These are phyloP conservation scores for Danio albolineatus DNA, from an alignment of 2,797 vertebrate genomes.

Conservation along the genomic window DNA sequence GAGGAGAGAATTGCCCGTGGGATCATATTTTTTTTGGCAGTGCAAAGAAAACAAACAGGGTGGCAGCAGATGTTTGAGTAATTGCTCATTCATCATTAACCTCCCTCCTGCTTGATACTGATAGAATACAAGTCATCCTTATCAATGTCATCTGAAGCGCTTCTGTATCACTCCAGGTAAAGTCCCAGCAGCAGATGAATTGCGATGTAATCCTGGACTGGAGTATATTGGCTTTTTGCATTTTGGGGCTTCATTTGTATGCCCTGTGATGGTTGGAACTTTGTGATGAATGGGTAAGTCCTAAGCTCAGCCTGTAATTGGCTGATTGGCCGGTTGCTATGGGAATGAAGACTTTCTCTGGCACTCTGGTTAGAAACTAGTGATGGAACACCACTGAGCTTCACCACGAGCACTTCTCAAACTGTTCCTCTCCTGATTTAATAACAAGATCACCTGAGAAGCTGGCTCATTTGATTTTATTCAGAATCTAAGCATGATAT, in stretches of 20 bases:
- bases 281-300: conserved; percentile 43
- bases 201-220: background rate
- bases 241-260: conserved; percentile 27
- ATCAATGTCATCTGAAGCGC: conserved; percentile 13
- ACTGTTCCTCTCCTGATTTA: background rate
- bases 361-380: conserved; percentile 13
- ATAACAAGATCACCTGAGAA: conserved; percentile 21
- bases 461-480: background rate
- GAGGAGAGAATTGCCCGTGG: conserved; percentile 41
- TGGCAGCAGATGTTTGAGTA: conserved; percentile 66
- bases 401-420: background rate
- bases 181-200: conserved; percentile 7
- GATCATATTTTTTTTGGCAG: conserved; percentile 52
- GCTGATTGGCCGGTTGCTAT: conserved; percentile 36
- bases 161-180: conserved; percentile 19
- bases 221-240: conserved; percentile 2
- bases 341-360: conserved; percentile 32
- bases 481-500: background rate
- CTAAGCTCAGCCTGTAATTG: conserved; percentile 43
- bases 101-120: conserved; percentile 43
- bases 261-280: conserved; percentile 5
- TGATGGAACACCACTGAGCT: conserved; percentile 21
- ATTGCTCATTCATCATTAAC: conserved; percentile 68
- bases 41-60: conserved; percentile 59
- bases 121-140: conserved; percentile 19